Evolutionary conservation across 2,888 invertebrate species (phyloP), one percentile per base, ranked within the genome.

Genomic region (Megastigmus dorsalis): DNA sequence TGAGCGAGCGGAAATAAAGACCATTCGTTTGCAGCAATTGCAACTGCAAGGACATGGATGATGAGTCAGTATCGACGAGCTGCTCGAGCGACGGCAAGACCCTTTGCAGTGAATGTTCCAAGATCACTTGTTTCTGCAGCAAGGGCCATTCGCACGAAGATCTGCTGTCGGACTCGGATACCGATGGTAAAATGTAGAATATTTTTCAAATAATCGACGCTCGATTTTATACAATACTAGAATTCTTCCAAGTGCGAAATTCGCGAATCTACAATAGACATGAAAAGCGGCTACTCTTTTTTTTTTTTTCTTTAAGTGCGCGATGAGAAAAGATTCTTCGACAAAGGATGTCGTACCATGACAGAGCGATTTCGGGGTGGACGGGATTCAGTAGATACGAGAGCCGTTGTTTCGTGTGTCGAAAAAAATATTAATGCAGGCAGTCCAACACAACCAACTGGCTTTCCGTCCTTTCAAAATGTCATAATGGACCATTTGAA

Each of bases 71-170:
- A 9, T 26, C 63, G 2, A 55, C 55, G 6, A 30, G 57, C 48
- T 38, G 10, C 13, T 66, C 62, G 1, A 71, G 13, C 33, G 68
- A 65, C 7, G 52, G 18, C 0, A 30, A 45, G 33, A 71, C 65
- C 2, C 10, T 28, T 2, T 20, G 7, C 50, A 75, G 71, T 13
- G 45, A 59, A n/a, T 33, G 33, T 15, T 72, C 72, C 0, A 69
- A 54, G 23, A 54, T 10, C n/a, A 73, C 55, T 30, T 73, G 76
- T 20, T 73, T 15, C n/a, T 76, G 60, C n/a, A 76, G 69, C 48
- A 65, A 62, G 26, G 33, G 60, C 36, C 30, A 76, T 2, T 76
- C 76, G 3, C 66, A 69, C 23, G 72, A 73, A 9, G 50, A 62
- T 26, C 18, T 52, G n/a, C 3, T 15, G 7, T n/a, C 18, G 0